Evolutionary conservation across 1,140 invertebrate genomes (phyloP), one percentile per base, ranked within the genome.

Genomic region (Scaptomyza hsui): DNA sequence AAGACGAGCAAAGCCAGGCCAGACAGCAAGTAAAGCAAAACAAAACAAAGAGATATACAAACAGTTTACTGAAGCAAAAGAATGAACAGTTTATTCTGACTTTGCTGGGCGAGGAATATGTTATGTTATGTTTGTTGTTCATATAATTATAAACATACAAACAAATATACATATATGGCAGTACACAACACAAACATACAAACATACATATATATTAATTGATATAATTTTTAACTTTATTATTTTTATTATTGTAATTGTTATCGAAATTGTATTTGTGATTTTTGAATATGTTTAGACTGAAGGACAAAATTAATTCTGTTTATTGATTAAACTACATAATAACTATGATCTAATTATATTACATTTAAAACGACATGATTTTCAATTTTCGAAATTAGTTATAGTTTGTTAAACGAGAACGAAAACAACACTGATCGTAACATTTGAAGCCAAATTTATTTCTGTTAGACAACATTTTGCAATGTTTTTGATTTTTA

Each of bases 251-350:
- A 88, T 88, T 80, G 78, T 86, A 82, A 82, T 86, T 88, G 82
- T 88, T 88, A 88, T 88, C 82, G 82, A 88, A 88, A 88, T 88
- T 88, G 83, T 88, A 88, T 89, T 89, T 88, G 82, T 88, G 82
- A 88, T 88, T 88, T 82, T 88, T 85, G 81, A 85, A 85, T 85
- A 86, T 88, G 82, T 88, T 88, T 88, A 88, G 82, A 88, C 82
- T 88, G 82, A 88, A 75, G 82, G 85, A 79, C 82, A 88, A 88
- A 88, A 88, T 88, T 86, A 16, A 83, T 86, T 81, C 71, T 88
- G 79, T 83, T 83, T 82, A 83, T 82, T 83, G 68, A 83, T 83
- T 83, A 83, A 82, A 78, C 59, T 82, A 74, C 78, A 74, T 56
- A 55, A 59, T 70, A 73, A 67, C 21, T 67, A 61, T 62, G 44